Conservation (phyloP, 2,113 vertebrate species). For the Ranitomeya imitator region DNA sequence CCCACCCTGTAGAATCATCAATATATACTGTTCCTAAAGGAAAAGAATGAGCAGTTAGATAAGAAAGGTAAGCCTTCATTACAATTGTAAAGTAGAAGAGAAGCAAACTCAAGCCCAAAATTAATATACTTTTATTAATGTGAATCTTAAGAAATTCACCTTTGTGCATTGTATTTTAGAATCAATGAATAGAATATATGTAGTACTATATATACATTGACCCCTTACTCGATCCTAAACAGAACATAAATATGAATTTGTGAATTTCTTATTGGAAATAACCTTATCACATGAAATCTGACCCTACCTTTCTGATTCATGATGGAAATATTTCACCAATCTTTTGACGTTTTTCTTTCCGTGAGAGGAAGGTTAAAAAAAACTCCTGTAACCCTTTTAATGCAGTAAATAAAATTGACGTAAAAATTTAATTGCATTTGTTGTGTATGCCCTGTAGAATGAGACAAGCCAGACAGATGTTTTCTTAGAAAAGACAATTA, state of each 20-base stretch:
- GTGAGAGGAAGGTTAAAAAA: slow-evolving; percentile 1
- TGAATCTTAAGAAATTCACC: no score
- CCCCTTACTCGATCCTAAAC: background rate
- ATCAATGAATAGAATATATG: no score
- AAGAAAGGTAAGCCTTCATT: no score
- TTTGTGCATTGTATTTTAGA: no score
- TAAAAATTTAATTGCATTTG: slow-evolving; percentile 2
- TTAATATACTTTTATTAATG: no score
- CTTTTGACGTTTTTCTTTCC: slow-evolving; percentile 18
- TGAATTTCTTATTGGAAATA: background rate
- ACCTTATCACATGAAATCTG: slow-evolving; percentile 21
- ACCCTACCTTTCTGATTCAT: slow-evolving; percentile 38
- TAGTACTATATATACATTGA: background rate
- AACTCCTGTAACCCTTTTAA: slow-evolving; percentile 14
- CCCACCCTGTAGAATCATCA: no score
- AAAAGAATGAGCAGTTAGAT: no score
- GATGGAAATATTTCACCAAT: slow-evolving; percentile 34
- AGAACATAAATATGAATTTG: background rate
- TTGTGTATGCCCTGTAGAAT: slow-evolving; percentile 30
- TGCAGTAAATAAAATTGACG: slow-evolving; percentile 27
- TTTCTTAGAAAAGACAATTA: background rate
- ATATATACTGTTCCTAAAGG: no score
- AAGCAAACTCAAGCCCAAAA: no score
- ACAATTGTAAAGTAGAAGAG: no score
- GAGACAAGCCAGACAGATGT: slow-evolving; percentile 10